Evolutionary conservation across 37 sponge, comb jelly and placozoan genomes (phyloP), one percentile per base, ranked within the genome.

Genomic region (Spongilla lacustris): DNA sequence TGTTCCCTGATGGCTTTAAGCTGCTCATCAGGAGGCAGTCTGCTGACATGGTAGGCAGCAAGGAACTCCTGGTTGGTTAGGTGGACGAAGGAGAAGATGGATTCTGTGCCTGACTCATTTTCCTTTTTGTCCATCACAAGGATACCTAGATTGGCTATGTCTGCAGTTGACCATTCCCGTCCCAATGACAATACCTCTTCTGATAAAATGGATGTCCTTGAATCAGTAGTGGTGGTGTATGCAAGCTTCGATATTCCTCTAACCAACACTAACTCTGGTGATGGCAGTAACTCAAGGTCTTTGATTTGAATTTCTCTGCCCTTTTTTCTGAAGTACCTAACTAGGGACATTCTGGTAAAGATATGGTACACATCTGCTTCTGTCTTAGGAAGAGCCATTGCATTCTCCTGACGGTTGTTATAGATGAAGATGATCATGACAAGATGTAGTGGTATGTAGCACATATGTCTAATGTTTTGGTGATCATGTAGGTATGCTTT

Each of bases 381-480:
- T 28, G 85, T 84, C 0, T 30, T n/a, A 23, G 85, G 77, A 0
- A 84, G 22, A 9, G 41, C 6, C 6, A 9, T 41, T 27, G 21
- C 9, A 2, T n/a, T n/a, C n/a, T 30, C 69, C 0, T n/a, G 9
- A 32, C 37, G 4, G 0, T 19, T 0, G 12, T 76, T 27, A 67
- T 67, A 66, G 14, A 84, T 46, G 35, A 36, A 84, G 38, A 21
- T 34, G 0, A 84, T 37, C 77, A 84, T 84, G 12, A 77, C 76
- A 36, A 29, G n/a, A 26, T 84, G 85, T 8, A 84, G 31, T 34
- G 85, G 85, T 2, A 84, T 68, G 67, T 76, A 84, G 28, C 77
- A 76, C 85, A 84, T 84, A 77, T 84, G 85, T 11, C 24, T 31
- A 4, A 84, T 29, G 32, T 84, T 84, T 4, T 27, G 77, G 36